Base-by-base conservation (phyloP, 1,140 invertebrate genomes). In the Drosophila pruinosa region DNA sequence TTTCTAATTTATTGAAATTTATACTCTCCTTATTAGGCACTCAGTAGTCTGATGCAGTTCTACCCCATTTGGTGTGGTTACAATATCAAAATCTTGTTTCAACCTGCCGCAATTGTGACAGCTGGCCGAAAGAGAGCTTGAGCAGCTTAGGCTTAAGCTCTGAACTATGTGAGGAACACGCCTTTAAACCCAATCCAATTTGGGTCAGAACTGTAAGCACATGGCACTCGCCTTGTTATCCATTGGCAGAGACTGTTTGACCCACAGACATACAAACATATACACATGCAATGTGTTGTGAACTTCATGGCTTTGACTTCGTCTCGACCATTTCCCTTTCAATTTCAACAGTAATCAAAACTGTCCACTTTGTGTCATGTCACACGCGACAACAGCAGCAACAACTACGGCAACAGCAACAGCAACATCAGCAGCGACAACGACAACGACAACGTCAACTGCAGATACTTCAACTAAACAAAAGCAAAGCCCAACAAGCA, bases 331-430 rank as follows among this genome's bases (percentile, higher is more conserved):
- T 85, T 85, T 85, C 80, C 81, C 82, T 85, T 85, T 85, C 80
- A 78, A 86, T 85, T 85, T 86, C 81, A 85, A 74, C 80, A 86
- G 81, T 85, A 85, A 85, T 85, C 80, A 86, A 85, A 85, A 86
- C 80, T 85, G 81, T 81, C 80, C 80, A 85, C 80, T 85, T 85
- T 85, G 81, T 85, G 80, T 85, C 80, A 88, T 86, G 82, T 86
- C 82, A 86, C 79, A 82, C 82, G 76, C 75, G 64, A 59, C 78
- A 83, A 79, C 79, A 69, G 57, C 65, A 62, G 24, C 48, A 53
- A 17, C 53, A 54, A 24, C 53, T 50, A 45, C 39, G 28, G 12
- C 31, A 53, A 14, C 15, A 21, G 17, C 48, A 53, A 12, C 28
- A 36, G 4, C 26, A 53, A 10, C 57, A 61, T n/a, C 63, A 38